Evolutionary conservation across 2,797 vertebrate species (phyloP).

Genomic region (Enteromius treurensis): DNA sequence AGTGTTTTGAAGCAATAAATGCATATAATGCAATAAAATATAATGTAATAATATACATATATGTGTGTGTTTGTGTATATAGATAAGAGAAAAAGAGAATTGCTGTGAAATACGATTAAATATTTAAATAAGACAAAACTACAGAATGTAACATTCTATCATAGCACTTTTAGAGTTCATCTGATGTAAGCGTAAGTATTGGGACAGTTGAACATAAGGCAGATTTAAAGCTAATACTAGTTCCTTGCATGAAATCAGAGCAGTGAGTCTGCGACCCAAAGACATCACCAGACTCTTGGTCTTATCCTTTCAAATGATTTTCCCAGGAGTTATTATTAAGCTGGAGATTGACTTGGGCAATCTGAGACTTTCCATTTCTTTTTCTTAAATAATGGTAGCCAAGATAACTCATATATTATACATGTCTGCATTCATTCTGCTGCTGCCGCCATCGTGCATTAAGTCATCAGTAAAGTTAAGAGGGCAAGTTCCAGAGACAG

Average conservation of each 20-base stretch:
- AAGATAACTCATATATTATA: not conserved
- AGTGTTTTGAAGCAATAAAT: conserved; percentile 25
- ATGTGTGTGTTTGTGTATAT: too few species aligned
- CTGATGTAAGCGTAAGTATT: not conserved
- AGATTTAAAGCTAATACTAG: not conserved
- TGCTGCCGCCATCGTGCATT: not conserved
- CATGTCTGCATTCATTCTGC: not conserved
- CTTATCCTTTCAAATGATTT: not conserved
- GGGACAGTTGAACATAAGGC: not conserved
- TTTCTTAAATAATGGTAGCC: not conserved
- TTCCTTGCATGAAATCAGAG: not conserved
- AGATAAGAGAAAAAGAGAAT: not conserved
- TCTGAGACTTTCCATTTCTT: not conserved
- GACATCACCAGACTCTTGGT: not conserved
- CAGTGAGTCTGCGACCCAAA: not conserved
- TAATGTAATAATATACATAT: not conserved
- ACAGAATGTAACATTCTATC: not conserved
- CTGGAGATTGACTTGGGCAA: not conserved
- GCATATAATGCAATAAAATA: not conserved
- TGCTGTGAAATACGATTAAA: not conserved
- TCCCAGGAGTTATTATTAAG: not conserved
- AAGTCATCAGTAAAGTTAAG: not conserved
- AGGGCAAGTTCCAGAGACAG: not conserved
- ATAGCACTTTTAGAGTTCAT: not conserved
- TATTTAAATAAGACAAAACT: not conserved